Evolutionary conservation across 2,797 vertebrate genomes (phyloP), one percentile per base, ranked within the genome.

Genomic region (Pangasius larnaudii): DNA sequence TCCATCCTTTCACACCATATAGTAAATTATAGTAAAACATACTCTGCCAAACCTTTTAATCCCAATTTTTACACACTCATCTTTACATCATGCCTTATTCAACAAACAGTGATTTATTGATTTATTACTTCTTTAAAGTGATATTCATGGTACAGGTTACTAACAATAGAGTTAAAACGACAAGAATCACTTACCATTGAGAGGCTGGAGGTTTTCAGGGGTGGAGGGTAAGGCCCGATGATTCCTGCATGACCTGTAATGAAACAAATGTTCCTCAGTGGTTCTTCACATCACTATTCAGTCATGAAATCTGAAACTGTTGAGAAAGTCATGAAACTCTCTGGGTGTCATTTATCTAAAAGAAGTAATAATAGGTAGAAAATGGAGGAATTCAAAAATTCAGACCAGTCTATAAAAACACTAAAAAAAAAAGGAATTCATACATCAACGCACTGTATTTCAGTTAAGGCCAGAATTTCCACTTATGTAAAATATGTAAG

Each of bases 191-290:
- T 87, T 51, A 90, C 89, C 77, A 1, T 24, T 36, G 77, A 61
- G 77, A 78, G 51, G 58, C 49, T 85, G 67, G 88, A 82, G 30
- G 46, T 65, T 69, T 77, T 59, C 14, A 79, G 42, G 9, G 10
- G 42, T 61, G 84, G 63, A 56, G 39, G 19, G 8, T 33, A n/a
- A 27, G 53, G 16, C 5, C 74, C 56, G 13, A 36, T 51, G 49
- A 53, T 63, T 79, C 84, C 79, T 72, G 85, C 69, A 75, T 86
- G 19, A n/a, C 87, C 89, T 90, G 75, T 24, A 51, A 79, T 18
- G 2, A 18, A 49, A 69, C 2, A 59, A 2, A 27, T 22, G 22
- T 27, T 51, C 27, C 14, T 51, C 46, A 19, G n/a, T 46, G 24
- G 1, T 39, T 36, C 33, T 27, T 24, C 11, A 42, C 18, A 78